phyloP scores from a whole-genome alignment of 2,113 vertebrate genomes.

The Eublepharis macularius region DNA sequence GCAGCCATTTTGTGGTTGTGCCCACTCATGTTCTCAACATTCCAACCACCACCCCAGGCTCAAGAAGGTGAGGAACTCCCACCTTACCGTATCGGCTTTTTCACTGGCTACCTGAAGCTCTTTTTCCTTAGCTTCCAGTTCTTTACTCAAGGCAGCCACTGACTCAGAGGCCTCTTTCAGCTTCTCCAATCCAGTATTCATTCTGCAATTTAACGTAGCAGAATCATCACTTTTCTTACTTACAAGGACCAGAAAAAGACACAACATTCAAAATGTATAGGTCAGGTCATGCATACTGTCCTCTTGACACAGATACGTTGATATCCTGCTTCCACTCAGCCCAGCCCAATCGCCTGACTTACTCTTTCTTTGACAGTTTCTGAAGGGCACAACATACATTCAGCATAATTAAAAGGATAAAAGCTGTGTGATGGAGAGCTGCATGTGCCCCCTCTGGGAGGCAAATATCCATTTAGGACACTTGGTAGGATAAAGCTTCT shows the following conservation, averaged over 20 bases:
- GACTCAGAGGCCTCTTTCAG: slow-evolving; percentile 94
- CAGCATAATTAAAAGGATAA: background rate
- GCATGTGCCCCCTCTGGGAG: no score
- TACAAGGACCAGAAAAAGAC: background rate
- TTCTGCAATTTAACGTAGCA: slow-evolving; percentile 73
- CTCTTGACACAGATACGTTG: background rate
- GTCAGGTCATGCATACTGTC: background rate
- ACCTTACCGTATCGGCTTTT: slow-evolving; percentile 90
- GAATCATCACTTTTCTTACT: background rate
- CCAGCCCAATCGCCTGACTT: background rate
- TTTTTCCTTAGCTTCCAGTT: slow-evolving; percentile 92
- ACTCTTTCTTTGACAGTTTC: background rate
- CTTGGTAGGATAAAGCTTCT: background rate
- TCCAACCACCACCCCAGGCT: accelerated
- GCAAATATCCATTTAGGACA: background rate
- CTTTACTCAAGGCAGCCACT: slow-evolving; percentile 87
- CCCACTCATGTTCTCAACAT: background rate
- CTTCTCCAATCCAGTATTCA: slow-evolving; percentile 94
- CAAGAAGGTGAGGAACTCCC: background rate
- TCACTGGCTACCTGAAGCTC: slow-evolving; percentile 91
- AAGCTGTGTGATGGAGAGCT: background rate
- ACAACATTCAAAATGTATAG: background rate
- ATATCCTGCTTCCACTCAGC: no score
- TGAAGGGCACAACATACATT: background rate
- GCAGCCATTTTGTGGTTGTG: no score